Conservation (phyloP, 2,113 vertebrate genomes). For the Chauna torquata region DNA sequence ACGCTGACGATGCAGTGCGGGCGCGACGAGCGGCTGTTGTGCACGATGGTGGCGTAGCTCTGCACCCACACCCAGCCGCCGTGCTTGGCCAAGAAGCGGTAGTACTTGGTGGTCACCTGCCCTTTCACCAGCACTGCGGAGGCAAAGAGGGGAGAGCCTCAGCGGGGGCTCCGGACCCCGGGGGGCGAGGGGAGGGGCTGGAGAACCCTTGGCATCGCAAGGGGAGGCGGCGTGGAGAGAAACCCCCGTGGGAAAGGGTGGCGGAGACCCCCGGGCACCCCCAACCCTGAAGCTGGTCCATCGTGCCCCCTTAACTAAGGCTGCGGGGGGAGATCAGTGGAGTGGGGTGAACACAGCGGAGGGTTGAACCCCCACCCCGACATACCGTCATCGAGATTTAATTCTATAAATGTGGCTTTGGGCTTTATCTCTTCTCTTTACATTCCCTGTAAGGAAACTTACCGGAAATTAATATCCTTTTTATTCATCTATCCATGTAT, state of each 20-base stretch:
- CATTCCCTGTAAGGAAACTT: background rate
- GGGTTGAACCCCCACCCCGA: background rate
- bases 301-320: background rate
- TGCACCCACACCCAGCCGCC: constrained; percentile 99
- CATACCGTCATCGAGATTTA: background rate
- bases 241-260: background rate
- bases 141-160: background rate
- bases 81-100: constrained; percentile 93
- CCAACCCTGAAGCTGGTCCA: background rate
- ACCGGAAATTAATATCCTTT: constrained; percentile 24
- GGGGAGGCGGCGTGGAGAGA: background rate
- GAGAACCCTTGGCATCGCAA: background rate
- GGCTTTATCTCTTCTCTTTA: background rate
- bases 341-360: too few relatives aligned
- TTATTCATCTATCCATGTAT: background rate
- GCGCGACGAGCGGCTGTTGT: constrained; percentile 96
- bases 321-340: fast-evolving
- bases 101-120: constrained; percentile 97
- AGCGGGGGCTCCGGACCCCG: background rate
- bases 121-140: constrained; percentile 93
- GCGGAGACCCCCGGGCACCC: background rate
- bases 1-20: constrained; percentile 99
- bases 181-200: background rate
- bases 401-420: background rate
- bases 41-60: constrained; percentile 96